Conservation (phyloP, 2,888 invertebrate genomes). For the Notocelia uddmanniana region DNA sequence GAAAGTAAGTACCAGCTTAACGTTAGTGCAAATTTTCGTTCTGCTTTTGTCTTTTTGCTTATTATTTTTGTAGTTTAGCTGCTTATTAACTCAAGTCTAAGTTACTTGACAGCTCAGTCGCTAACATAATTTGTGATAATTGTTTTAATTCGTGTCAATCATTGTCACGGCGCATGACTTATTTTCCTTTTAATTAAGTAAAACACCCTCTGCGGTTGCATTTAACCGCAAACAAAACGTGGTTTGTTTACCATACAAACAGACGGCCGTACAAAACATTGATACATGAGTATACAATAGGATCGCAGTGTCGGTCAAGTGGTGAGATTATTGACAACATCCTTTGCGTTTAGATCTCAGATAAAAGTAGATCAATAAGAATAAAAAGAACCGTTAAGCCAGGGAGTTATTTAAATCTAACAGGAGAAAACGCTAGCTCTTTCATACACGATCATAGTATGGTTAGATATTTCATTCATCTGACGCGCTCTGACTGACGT, state of each 20-base stretch:
- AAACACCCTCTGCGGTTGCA: constrained; percentile 7
- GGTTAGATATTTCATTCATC: too few species aligned
- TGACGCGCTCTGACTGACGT: too few species aligned
- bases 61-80: constrained; percentile 47
- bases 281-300: constrained; percentile 18
- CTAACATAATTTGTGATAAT: background rate
- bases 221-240: constrained; percentile 5
- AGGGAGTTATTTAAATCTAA: too few species aligned
- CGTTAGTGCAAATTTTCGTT: constrained; percentile 48
- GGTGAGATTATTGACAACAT: constrained; percentile 43
- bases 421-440: too few species aligned
- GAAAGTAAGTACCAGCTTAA: constrained; percentile 57
- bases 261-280: background rate
- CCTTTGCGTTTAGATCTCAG: constrained; percentile 34
- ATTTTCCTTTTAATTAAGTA: constrained; percentile 4
- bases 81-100: constrained; percentile 1
- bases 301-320: background rate
- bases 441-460: too few species aligned
- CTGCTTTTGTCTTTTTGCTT: constrained; percentile 40
- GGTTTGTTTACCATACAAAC: constrained; percentile 30
- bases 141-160: constrained; percentile 22
- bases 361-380: constrained; percentile 32
- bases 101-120: background rate
- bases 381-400: background rate
- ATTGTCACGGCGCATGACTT: constrained; percentile 17